Conservation (phyloP, 2,888 invertebrate species). For the Heliconius hortense region DNA sequence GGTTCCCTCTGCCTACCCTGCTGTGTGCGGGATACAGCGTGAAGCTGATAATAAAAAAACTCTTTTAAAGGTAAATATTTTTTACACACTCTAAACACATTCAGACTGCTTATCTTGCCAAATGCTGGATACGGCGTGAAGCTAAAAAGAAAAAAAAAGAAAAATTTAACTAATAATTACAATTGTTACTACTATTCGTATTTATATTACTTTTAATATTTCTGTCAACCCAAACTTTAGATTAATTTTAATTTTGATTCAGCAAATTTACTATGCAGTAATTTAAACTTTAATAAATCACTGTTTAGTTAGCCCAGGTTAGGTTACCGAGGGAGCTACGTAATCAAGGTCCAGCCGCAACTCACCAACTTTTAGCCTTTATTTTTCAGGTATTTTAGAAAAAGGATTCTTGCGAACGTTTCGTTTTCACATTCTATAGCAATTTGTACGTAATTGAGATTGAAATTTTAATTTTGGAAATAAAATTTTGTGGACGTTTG, state of each 20-base stretch:
- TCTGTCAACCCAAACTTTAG: neutral
- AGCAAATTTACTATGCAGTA: conserved; percentile 8
- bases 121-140: neutral
- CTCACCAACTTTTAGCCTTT: neutral
- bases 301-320: neutral
- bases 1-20: too few species aligned
- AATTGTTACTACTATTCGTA: neutral
- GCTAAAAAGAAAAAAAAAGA: neutral
- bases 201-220: neutral
- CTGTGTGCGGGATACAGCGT: too few species aligned
- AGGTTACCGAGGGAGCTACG: conserved; percentile 21
- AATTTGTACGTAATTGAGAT: conserved; percentile 14
- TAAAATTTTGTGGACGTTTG: neutral
- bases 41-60: too few species aligned
- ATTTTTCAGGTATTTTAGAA: conserved; percentile 17
- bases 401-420: conserved; percentile 7
- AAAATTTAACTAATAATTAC: neutral
- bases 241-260: conserved; percentile 13
- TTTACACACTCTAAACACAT: neutral
- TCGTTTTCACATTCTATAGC: neutral
- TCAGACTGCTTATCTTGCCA: neutral
- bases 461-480: conserved; percentile 5
- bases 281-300: conserved; percentile 21
- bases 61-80: neutral
- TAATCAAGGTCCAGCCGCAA: conserved; percentile 23